phyloP scores from a whole-genome alignment of 2,797 vertebrate genomes.

The Coracias cyanogaster region DNA sequence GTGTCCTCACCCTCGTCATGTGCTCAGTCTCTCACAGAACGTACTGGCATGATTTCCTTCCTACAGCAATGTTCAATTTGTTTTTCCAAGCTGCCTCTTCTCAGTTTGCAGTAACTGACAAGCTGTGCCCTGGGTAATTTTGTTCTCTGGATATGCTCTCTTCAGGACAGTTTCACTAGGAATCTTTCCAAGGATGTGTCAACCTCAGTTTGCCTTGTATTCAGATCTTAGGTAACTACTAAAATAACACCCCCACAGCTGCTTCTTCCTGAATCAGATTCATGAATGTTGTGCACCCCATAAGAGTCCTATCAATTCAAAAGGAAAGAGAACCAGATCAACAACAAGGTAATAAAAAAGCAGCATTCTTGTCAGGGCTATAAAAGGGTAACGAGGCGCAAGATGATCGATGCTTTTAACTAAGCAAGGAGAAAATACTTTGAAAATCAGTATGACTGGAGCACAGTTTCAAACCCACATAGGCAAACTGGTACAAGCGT shows the following conservation, averaged over 20 bases:
- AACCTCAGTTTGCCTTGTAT: neutral
- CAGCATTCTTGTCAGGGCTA: neutral
- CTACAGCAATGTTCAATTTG: constrained; percentile 2
- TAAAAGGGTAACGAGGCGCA: neutral
- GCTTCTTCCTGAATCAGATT: neutral
- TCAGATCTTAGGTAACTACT: neutral
- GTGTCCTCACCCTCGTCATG: neutral
- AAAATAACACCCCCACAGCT: neutral
- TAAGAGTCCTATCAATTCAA: neutral
- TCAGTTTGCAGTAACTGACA: constrained; percentile 33
- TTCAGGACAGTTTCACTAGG: constrained; percentile 17
- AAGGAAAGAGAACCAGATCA: neutral
- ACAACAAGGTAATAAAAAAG: neutral
- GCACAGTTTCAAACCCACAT: fast-evolving
- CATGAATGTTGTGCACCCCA: neutral
- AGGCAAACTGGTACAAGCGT: neutral
- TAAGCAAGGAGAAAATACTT: neutral
- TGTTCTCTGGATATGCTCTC: neutral
- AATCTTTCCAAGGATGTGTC: constrained; percentile 47
- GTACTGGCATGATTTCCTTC: constrained; percentile 15
- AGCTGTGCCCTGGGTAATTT: neutral
- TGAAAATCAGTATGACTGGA: neutral
- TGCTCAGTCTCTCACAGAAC: neutral
- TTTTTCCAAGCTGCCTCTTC: constrained; percentile 33
- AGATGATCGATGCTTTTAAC: neutral